Percentiles rank a stretch among this genome's conserved stretches.
These are phyloP conservation scores for Melanaphis sacchari DNA, from an alignment of 1,140 invertebrate genomes.

Conservation along the genomic window DNA sequence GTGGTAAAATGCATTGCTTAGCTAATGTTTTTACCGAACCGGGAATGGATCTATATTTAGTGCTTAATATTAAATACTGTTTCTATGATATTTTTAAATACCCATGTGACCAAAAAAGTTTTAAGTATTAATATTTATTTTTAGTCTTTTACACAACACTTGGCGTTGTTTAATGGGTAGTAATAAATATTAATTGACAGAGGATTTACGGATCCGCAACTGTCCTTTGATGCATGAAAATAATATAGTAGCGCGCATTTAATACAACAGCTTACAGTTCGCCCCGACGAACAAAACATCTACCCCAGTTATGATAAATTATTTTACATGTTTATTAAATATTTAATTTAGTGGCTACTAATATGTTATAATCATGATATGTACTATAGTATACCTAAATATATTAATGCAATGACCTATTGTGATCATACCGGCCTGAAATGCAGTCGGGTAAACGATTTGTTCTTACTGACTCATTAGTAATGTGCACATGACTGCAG, in stretches of 20 bases:
- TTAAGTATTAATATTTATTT: conserved; percentile 12
- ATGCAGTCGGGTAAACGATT: neutral
- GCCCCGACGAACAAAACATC: neutral
- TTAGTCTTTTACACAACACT: neutral
- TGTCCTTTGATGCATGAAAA: neutral
- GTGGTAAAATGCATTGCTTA: neutral
- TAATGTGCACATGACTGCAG: neutral
- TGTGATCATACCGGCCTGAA: neutral
- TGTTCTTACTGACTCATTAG: neutral
- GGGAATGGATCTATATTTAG: neutral
- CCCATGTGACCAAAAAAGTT: neutral
- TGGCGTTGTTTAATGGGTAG: neutral
- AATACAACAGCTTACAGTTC: neutral
- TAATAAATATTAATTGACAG: neutral
- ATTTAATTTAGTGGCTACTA: neutral
- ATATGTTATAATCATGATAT: neutral
- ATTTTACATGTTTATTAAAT: neutral
- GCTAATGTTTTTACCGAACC: neutral
- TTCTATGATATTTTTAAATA: neutral
- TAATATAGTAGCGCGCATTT: neutral
- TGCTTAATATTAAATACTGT: neutral
- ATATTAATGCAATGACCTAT: neutral
- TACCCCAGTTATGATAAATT: neutral
- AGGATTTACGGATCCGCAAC: neutral
- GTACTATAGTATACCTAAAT: neutral